Conservation (phyloP, 2,888 invertebrate species). For the Sicus ferrugineus region DNA sequence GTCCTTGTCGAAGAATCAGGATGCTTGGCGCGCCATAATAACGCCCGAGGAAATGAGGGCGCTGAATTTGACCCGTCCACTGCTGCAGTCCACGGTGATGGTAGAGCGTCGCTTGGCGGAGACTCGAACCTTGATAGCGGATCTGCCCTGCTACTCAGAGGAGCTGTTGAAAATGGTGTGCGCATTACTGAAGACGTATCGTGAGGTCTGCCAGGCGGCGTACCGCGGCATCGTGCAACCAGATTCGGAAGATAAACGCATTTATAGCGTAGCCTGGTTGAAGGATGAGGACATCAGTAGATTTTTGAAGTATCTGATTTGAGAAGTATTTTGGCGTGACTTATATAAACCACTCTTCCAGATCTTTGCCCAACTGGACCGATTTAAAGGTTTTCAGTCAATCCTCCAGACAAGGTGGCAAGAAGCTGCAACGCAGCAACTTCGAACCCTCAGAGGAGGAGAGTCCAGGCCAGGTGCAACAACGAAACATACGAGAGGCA, state of each 20-base stretch:
- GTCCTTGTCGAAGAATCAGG: constrained; percentile 75
- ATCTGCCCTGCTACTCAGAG: constrained; percentile 78
- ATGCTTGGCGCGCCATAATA: constrained; percentile 81
- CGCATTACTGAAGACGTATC: constrained; percentile 74
- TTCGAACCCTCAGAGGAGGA: constrained; percentile 73
- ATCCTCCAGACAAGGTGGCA: constrained; percentile 48
- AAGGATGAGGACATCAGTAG: constrained; percentile 95
- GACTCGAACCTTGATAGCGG: constrained; percentile 73
- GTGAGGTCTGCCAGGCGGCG: constrained; percentile 77
- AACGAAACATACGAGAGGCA: constrained; percentile 85
- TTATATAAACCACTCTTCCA: constrained; percentile 48
- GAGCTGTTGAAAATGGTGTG: constrained; percentile 78
- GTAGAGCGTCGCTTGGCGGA: constrained; percentile 71
- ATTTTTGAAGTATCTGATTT: constrained; percentile 76
- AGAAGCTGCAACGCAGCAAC: constrained; percentile 56
- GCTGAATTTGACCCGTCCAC: constrained; percentile 70
- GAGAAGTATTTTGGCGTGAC: not conserved
- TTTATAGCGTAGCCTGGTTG: constrained; percentile 87
- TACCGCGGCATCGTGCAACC: constrained; percentile 81
- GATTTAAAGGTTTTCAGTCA: constrained; percentile 68
- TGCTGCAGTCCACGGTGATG: constrained; percentile 76
- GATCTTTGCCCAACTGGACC: constrained; percentile 82
- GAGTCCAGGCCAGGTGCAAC: constrained; percentile 80
- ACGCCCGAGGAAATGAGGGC: constrained; percentile 74
- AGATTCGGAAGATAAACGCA: constrained; percentile 78